A percentile compares a stretch with the other conserved stretches of the same genome.
phyloP scores from a whole-genome alignment of 1,140 invertebrate genomes.

The Bacillus rossius region DNA sequence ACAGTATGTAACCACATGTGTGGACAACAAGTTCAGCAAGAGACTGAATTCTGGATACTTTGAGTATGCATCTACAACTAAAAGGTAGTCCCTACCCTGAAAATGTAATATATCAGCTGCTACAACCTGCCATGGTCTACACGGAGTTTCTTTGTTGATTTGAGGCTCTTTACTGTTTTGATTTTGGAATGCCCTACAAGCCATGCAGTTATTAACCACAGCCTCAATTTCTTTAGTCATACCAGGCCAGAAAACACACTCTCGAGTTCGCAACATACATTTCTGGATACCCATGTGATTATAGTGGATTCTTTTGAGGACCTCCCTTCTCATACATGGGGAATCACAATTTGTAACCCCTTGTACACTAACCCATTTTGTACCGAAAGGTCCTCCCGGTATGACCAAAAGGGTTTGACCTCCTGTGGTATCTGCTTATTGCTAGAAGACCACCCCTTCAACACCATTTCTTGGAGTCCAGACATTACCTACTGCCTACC shows the following conservation, averaged over 20 bases:
- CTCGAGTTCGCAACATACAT: constrained; percentile 16
- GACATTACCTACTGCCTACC: too few species aligned
- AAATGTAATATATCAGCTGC: constrained; percentile 30
- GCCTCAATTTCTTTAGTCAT: constrained; percentile 40
- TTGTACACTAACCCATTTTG: constrained; percentile 31
- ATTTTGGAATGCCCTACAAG: constrained; percentile 32
- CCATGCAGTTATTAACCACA: constrained; percentile 36
- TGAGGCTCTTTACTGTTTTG: constrained; percentile 35
- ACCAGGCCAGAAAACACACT: constrained; percentile 26
- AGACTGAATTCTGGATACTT: not conserved
- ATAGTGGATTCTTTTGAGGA: constrained; percentile 22
- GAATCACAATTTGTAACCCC: constrained; percentile 31
- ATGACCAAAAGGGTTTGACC: constrained; percentile 9
- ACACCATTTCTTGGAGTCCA: constrained; percentile 26
- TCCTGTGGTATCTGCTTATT: constrained; percentile 15
- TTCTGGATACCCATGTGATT: constrained; percentile 26
- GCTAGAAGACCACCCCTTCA: constrained; percentile 6
- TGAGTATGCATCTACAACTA: not conserved
- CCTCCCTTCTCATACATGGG: constrained; percentile 28
- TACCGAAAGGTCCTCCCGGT: constrained; percentile 10
- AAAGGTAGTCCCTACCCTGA: not conserved
- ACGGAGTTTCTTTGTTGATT: constrained; percentile 28
- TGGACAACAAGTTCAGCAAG: constrained; percentile 28
- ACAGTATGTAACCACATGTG: constrained; percentile 35
- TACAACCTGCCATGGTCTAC: constrained; percentile 31